These are phyloP conservation scores for Aphidoletes aphidimyza DNA, from an alignment of 2,888 invertebrate species.

Conservation along the genomic window DNA sequence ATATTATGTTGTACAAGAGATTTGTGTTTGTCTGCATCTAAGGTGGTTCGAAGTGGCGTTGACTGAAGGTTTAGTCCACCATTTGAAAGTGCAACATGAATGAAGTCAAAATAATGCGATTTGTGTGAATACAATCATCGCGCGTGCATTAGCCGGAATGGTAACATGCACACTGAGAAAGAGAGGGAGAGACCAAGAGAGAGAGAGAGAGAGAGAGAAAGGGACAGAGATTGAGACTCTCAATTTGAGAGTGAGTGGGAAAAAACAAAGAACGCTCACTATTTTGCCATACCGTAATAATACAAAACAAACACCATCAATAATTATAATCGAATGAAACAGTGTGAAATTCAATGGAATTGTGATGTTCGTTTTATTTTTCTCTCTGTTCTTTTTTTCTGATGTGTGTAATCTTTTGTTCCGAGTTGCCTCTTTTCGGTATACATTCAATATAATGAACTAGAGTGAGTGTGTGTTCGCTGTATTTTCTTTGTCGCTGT, in stretches of 20 bases:
- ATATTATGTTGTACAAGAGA: background rate
- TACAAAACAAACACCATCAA: slow-evolving; percentile 27
- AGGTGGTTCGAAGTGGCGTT: background rate
- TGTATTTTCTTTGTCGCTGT: background rate
- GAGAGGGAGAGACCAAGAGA: background rate
- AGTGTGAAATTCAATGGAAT: slow-evolving; percentile 50
- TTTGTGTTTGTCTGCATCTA: background rate
- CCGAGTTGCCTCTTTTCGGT: slow-evolving; percentile 16
- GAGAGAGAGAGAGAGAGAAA: background rate
- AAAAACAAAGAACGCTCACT: background rate
- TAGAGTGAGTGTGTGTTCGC: background rate
- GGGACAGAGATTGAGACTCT: background rate
- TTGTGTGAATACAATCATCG: background rate
- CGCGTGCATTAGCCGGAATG: background rate
- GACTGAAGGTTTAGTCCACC: background rate
- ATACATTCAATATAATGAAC: background rate
- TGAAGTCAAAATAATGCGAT: background rate
- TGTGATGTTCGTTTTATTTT: no score
- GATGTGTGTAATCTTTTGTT: slow-evolving; percentile 47
- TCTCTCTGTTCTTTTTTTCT: background rate
- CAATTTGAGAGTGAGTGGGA: background rate
- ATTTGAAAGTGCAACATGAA: background rate
- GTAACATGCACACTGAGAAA: background rate
- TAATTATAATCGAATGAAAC: slow-evolving; percentile 45
- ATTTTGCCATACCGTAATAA: background rate